Percentiles rank a stretch among this genome's conserved stretches.
Conservation (phyloP, 1,140 invertebrate genomes). For the Danaus plexippus region DNA sequence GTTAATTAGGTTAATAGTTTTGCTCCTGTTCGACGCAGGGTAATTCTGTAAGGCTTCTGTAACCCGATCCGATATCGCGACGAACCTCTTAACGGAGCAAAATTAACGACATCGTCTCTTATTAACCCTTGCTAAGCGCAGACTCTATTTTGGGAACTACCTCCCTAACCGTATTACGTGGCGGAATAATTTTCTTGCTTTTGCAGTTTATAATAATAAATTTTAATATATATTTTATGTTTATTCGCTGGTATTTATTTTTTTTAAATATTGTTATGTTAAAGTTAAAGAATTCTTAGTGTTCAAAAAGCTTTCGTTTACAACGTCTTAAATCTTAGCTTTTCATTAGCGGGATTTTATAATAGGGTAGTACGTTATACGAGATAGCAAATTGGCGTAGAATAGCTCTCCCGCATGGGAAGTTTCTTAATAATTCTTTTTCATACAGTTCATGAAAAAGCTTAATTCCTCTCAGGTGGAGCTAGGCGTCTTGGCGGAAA, state of each 20-base stretch:
- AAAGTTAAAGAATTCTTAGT: no score
- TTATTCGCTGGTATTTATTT: no score
- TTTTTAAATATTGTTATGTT: no score
- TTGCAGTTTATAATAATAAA: constrained; percentile 11
- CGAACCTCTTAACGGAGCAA: constrained; percentile 40
- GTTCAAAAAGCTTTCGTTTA: neutral
- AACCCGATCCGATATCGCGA: constrained; percentile 46
- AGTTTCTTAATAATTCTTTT: constrained; percentile 24
- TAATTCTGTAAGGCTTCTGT: constrained; percentile 49
- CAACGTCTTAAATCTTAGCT: constrained; percentile 5
- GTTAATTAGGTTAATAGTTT: constrained; percentile 58
- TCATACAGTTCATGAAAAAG: constrained; percentile 35
- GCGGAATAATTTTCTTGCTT: constrained; percentile 31
- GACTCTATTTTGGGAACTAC: constrained; percentile 52
- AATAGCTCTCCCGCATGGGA: constrained; percentile 9
- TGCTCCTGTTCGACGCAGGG: constrained; percentile 37
- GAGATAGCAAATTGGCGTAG: constrained; percentile 3
- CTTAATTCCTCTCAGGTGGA: constrained; percentile 44
- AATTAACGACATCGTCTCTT: constrained; percentile 58
- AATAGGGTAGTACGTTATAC: neutral
- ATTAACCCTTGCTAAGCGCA: constrained; percentile 52
- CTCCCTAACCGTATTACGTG: constrained; percentile 27
- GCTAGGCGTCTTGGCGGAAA: constrained; percentile 29
- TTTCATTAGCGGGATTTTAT: constrained; percentile 6
- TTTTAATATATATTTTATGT: no score